phyloP scores from a whole-genome alignment of 2,113 vertebrate species.

The Limnothrissa miodon region DNA sequence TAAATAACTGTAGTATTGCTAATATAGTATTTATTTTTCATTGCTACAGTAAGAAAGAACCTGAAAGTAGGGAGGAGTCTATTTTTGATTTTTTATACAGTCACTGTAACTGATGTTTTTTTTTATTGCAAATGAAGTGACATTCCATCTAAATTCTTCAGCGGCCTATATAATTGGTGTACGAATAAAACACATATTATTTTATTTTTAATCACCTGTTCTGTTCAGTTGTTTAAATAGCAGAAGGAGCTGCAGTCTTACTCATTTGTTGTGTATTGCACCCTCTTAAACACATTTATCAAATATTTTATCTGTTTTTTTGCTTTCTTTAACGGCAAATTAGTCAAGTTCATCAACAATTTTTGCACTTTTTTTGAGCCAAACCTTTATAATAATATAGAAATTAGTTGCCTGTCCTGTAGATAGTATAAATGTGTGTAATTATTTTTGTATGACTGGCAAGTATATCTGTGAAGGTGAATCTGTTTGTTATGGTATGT shows the following conservation, averaged over 20 bases:
- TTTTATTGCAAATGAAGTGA: slow-evolving; percentile 2
- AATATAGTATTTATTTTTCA: background rate
- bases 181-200: background rate
- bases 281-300: background rate
- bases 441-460: slow-evolving; percentile 46
- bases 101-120: too few relatives aligned
- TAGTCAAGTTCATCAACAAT: background rate
- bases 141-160: slow-evolving; percentile 7
- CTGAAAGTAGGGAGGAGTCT: background rate
- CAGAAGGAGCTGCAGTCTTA: background rate
- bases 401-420: slow-evolving; percentile 32
- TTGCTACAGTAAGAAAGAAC: background rate
- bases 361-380: slow-evolving; percentile 21
- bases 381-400: slow-evolving; percentile 20
- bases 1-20: background rate
- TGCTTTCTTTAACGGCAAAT: background rate
- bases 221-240: background rate
- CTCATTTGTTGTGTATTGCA: background rate
- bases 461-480: slow-evolving; percentile 26
- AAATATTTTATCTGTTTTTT: background rate
- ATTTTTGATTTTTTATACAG: background rate
- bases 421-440: slow-evolving; percentile 19
- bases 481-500: slow-evolving; percentile 20
- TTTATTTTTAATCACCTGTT: background rate
- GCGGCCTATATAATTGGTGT: background rate